Base-by-base conservation (phyloP, 1,140 invertebrate species). In the Oncopeltus fasciatus region DNA sequence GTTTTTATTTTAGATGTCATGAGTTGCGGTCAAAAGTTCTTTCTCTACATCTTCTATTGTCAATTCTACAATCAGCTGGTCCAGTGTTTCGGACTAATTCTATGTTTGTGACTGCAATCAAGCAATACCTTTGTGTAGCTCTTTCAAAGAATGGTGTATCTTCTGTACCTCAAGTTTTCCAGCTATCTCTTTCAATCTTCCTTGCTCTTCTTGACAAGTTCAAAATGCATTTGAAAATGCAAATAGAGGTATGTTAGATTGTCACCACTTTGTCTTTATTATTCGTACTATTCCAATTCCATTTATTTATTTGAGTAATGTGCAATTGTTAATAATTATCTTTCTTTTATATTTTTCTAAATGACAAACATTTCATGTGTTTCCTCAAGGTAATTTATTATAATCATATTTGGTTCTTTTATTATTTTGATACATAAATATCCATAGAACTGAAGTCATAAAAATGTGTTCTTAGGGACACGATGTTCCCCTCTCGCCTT, bases 71-170 rank as follows among this genome's bases (percentile, higher is more conserved):
- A 77, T 97, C 95, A 74, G 92, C 95, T 44, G 95, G 95, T 1
- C 88, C 90, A 18, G 89, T 98, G 21, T 92, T 98, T 71, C 84
- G 89, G 66, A 91, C 92, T 24, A 95, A 97, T 76, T 91, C 96
- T 67, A 95, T 98, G 86, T 99, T 99, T 70, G 92, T 99, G 44
- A 95, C 92, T 69, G 94, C 94, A 11, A 98, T 99, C 53, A 96
- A 98, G 71, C 93, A 98, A 72, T 98, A 98, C 73, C 76, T 99
- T 0, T 99, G 97, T 76, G 94, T 99, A 1, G 94, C 96, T 0
- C 72, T 99, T 20, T 97, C 93, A 0, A 98, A 98, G 72, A 99
- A 99, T 78, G 96, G 95, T 0, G 94, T 98, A 12, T 98, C 94
- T 38, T 88, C 92, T 24, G 91, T 96, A 18, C 88, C 94, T 2